Conservation (phyloP, 2,113 vertebrate genomes). For the Saguinus midas region DNA sequence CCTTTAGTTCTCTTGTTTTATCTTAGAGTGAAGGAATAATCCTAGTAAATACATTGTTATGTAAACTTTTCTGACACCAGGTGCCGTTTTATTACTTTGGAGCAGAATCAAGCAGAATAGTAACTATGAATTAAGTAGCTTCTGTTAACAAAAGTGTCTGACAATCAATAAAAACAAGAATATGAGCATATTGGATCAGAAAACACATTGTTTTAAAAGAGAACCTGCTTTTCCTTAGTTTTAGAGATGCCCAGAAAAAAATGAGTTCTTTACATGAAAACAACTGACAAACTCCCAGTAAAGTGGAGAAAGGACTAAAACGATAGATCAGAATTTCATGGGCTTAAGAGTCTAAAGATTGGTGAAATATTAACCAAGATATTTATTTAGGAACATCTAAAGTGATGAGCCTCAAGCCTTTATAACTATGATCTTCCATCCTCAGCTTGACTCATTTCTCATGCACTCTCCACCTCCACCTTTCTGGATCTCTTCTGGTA, state of each 20-base stretch:
- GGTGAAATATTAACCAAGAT: not conserved
- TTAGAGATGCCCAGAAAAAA: not conserved
- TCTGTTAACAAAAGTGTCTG: constrained; percentile 11
- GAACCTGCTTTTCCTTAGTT: not conserved
- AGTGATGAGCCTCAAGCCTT: not conserved
- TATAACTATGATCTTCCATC: not conserved
- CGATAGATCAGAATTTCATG: not conserved
- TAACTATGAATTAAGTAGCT: constrained; percentile 4
- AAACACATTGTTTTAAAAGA: constrained; percentile 11
- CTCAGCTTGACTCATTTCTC: not conserved
- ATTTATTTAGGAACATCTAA: not conserved
- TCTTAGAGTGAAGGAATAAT: not conserved
- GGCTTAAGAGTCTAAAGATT: not conserved
- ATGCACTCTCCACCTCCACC: not conserved
- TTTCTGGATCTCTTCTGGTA: not conserved
- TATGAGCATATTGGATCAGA: not conserved
- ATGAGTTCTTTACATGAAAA: not conserved
- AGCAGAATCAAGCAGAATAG: not conserved
- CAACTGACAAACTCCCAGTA: not conserved
- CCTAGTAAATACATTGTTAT: not conserved
- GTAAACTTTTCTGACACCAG: not conserved
- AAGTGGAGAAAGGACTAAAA: not conserved
- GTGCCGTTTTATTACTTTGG: not conserved
- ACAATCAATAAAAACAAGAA: constrained; percentile 26
- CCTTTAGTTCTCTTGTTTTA: not conserved